These are phyloP conservation scores for Himalopsyche tibetana DNA, from an alignment of 2,888 invertebrate species.

Conservation along the genomic window DNA sequence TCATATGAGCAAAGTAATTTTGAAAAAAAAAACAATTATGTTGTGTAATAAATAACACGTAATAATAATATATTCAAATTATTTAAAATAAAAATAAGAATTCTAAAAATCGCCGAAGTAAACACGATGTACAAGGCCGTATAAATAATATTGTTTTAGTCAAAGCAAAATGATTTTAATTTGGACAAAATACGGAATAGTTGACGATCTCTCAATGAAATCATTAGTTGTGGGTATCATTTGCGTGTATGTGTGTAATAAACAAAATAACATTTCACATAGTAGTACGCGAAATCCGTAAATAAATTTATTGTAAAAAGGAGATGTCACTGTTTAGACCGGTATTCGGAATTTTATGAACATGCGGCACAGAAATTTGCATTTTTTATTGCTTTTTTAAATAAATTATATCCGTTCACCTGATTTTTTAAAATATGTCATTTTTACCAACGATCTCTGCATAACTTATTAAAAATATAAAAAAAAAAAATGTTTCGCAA, in stretches of 20 bases:
- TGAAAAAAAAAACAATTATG: no score
- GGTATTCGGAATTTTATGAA: slow-evolving; percentile 22
- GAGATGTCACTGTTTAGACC: slow-evolving; percentile 31
- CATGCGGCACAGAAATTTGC: slow-evolving; percentile 36
- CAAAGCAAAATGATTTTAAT: background rate
- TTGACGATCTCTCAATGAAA: slow-evolving; percentile 6
- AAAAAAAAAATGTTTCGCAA: background rate
- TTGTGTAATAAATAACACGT: no score
- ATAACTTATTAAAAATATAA: background rate
- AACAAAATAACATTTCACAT: slow-evolving; percentile 29
- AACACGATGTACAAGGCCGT: background rate
- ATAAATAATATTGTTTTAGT: background rate
- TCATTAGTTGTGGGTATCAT: slow-evolving; percentile 10
- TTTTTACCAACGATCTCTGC: slow-evolving; percentile 13
- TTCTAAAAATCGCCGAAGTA: background rate
- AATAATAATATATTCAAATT: no score
- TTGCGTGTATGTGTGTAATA: slow-evolving; percentile 30
- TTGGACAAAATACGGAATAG: background rate
- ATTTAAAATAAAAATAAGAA: no score
- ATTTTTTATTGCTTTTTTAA: slow-evolving; percentile 48
- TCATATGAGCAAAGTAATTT: no score
- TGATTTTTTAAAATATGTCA: slow-evolving; percentile 33
- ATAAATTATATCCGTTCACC: slow-evolving; percentile 39
- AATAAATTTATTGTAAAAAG: slow-evolving; percentile 34
- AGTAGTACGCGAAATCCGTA: slow-evolving; percentile 26